Percentiles rank a stretch among this genome's conserved stretches.
Conservation (phyloP, 2,797 vertebrate species). For the Gymnodraco acuticeps region DNA sequence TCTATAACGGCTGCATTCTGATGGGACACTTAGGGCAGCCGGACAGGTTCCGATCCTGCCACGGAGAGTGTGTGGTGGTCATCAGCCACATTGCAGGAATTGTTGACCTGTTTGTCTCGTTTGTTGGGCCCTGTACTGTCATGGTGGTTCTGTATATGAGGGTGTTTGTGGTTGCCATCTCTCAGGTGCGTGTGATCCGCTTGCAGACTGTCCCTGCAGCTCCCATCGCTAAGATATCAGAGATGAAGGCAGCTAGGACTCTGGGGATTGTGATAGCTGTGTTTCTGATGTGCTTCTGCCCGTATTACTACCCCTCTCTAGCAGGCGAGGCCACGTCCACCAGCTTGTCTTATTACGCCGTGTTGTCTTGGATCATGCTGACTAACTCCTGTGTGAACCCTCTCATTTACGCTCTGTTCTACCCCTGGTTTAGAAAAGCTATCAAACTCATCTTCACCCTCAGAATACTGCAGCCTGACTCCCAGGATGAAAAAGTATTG, state of each 20-base stretch:
- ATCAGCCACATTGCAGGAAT: constrained; percentile 16
- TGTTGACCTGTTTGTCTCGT: constrained; percentile 3
- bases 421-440: constrained; percentile 72
- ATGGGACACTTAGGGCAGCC: constrained; percentile 43
- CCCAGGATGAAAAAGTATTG: constrained; percentile 13
- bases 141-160: constrained; percentile 66
- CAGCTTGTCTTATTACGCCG: not conserved
- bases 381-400: constrained; percentile 71
- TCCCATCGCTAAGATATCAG: constrained; percentile 25
- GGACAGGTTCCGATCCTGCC: constrained; percentile 41
- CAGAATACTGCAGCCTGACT: constrained; percentile 54
- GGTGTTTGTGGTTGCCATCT: constrained; percentile 63
- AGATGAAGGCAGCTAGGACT: constrained; percentile 70
- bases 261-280: constrained; percentile 58
- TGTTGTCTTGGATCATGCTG: constrained; percentile 61
- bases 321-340: constrained; percentile 21
- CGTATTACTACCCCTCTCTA: constrained; percentile 58
- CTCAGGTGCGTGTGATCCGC: constrained; percentile 47
- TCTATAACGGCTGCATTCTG: constrained; percentile 52
- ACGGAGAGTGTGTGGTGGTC: constrained; percentile 64
- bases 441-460: constrained; percentile 63
- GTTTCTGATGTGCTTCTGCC: constrained; percentile 68
- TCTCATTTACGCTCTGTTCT: constrained; percentile 73
- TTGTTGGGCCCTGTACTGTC: constrained; percentile 46
- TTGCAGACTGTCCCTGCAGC: not conserved